Conservation (phyloP, 1,140 invertebrate species). For the Bradysia coprophila region DNA sequence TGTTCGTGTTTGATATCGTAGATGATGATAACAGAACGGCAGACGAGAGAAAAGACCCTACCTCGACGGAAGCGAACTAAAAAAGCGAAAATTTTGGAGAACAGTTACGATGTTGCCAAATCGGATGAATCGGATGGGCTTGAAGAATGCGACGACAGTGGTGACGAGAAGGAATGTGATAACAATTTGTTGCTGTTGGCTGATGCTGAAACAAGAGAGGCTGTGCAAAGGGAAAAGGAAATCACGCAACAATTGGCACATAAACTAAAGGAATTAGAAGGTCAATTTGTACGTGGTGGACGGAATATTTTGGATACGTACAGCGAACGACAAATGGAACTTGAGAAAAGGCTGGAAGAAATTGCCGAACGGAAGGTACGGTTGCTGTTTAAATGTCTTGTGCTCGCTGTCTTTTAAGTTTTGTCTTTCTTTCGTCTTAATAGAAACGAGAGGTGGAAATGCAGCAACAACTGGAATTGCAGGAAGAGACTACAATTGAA, state of each 20-base stretch:
- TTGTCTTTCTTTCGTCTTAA: constrained; percentile 4
- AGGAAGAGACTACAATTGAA: constrained; percentile 75
- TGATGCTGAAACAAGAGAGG: constrained; percentile 23
- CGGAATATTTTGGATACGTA: constrained; percentile 84
- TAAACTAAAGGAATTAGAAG: constrained; percentile 55
- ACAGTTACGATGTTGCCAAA: too few relatives aligned
- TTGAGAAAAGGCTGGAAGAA: constrained; percentile 61
- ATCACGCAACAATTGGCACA: constrained; percentile 25
- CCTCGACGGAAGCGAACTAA: background rate
- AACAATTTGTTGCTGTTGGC: constrained; percentile 21
- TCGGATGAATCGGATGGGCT: too few relatives aligned
- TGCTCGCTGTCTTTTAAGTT: background rate
- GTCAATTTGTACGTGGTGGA: constrained; percentile 65
- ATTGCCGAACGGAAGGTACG: constrained; percentile 66
- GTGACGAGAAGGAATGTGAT: constrained; percentile 24
- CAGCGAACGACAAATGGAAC: constrained; percentile 66
- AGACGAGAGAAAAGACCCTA: constrained; percentile 10
- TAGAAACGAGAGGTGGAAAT: constrained; percentile 58
- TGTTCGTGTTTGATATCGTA: constrained; percentile 1
- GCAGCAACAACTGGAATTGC: constrained; percentile 65
- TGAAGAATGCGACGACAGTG: constrained; percentile 27
- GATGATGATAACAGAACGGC: constrained; percentile 25
- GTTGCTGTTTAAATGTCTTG: background rate
- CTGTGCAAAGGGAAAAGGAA: constrained; percentile 24
- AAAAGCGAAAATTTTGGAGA: constrained; percentile 1